phyloP scores from a whole-genome alignment of 2,797 vertebrate species.

The Hydrolagus colliei region DNA sequence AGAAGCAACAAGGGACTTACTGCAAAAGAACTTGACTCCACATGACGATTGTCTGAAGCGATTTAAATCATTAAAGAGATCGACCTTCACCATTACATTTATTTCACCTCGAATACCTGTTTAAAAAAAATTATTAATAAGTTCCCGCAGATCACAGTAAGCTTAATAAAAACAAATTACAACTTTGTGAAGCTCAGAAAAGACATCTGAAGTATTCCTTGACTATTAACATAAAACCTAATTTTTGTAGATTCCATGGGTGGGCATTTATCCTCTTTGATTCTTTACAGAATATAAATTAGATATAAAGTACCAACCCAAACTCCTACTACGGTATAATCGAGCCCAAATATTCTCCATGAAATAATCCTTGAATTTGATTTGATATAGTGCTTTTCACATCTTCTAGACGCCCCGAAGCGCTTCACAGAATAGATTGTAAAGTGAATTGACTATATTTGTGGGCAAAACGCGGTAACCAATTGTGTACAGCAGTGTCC shows the following conservation, averaged over 20 bases:
- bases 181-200: not conserved
- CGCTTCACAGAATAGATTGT: no score
- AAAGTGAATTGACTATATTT: no score
- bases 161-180: no score
- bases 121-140: conserved; percentile 1
- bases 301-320: not conserved
- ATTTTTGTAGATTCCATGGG: not conserved
- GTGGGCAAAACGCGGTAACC: no score
- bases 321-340: not conserved
- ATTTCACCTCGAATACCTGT: conserved; percentile 94
- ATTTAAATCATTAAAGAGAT: conserved; percentile 96
- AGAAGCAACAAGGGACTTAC: conserved; percentile 60
- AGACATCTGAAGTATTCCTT: no score
- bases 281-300: not conserved
- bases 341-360: no score
- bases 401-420: no score
- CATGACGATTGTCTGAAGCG: conserved; percentile 96
- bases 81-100: conserved; percentile 91
- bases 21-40: conserved; percentile 97
- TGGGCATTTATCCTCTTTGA: not conserved
- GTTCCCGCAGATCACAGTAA: not conserved
- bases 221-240: no score
- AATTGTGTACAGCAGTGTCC: no score
- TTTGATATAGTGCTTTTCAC: no score
- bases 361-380: no score